Percentiles rank a stretch among this genome's conserved stretches.
These are phyloP conservation scores for Achatina immaculata DNA, from an alignment of 1,140 invertebrate genomes.

Conservation along the genomic window DNA sequence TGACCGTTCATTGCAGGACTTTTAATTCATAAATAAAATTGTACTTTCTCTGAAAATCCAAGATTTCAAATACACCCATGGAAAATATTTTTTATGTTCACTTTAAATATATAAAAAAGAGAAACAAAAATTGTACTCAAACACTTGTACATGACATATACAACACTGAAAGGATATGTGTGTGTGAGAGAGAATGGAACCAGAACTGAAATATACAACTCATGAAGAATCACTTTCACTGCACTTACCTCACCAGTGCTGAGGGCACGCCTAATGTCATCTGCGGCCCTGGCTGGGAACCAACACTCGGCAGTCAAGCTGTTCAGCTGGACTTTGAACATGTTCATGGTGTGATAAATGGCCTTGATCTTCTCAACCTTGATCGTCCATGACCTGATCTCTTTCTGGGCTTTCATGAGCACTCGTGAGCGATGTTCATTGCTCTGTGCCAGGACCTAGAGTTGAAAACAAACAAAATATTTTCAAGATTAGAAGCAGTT, in stretches of 20 bases:
- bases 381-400: slow-evolving; percentile 75
- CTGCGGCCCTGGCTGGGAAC: slow-evolving; percentile 91
- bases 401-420: slow-evolving; percentile 89
- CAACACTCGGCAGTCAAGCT: slow-evolving; percentile 98
- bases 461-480: not conserved
- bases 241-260: slow-evolving; percentile 61
- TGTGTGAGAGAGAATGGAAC: too few species aligned
- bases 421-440: slow-evolving; percentile 95
- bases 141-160: too few species aligned
- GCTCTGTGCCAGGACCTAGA: slow-evolving; percentile 86
- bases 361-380: slow-evolving; percentile 82
- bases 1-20: too few species aligned
- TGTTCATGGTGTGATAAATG: slow-evolving; percentile 82
- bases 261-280: slow-evolving; percentile 88
- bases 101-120: too few species aligned
- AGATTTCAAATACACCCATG: too few species aligned
- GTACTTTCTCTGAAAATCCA: too few species aligned
- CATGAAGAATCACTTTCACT: too few species aligned
- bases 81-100: too few species aligned
- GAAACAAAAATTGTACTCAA: too few species aligned
- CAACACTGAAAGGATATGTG: too few species aligned
- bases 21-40: too few species aligned
- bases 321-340: slow-evolving; percentile 83
- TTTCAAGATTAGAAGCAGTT: not conserved
- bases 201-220: too few species aligned